Evolutionary conservation across 2,797 vertebrate species (phyloP).

Genomic region (Bradypus variegatus): DNA sequence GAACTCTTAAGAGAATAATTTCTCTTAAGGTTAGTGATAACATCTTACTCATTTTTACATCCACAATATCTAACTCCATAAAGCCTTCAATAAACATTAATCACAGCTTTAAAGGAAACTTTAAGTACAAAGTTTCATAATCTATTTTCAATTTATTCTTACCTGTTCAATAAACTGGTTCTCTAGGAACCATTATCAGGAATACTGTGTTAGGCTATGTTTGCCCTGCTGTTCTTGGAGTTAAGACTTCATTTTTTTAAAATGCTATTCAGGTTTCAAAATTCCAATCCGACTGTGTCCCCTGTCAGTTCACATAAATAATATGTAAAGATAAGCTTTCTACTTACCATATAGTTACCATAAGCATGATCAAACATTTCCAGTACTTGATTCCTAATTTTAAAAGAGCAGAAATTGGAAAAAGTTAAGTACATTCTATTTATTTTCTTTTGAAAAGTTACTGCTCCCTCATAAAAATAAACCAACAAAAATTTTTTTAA

Average conservation of each 20-base stretch:
- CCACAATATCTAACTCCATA: neutral
- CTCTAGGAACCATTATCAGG: neutral
- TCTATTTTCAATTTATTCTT: constrained; percentile 24
- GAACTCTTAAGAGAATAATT: neutral
- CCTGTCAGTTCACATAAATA: neutral
- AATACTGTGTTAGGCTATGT: neutral
- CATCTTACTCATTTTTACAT: neutral
- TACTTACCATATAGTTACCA: constrained; percentile 97
- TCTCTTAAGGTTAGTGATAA: neutral
- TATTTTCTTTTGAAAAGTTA: constrained; percentile 35
- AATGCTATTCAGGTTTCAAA: constrained; percentile 31
- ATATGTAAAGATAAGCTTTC: neutral
- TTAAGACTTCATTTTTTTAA: neutral
- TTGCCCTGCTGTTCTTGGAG: neutral
- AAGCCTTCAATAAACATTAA: neutral
- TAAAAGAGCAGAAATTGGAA: constrained; percentile 56
- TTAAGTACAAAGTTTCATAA: constrained; percentile 19
- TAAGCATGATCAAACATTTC: constrained; percentile 99
- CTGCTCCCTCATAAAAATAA: constrained; percentile 29
- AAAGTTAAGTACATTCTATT: constrained; percentile 32
- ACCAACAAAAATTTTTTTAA: constrained; percentile 5
- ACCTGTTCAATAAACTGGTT: neutral
- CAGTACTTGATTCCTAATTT: constrained; percentile 91
- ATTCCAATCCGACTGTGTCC: neutral
- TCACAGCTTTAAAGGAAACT: neutral